Base-by-base conservation (phyloP, 2,888 invertebrate genomes). In the Helicoverpa assulta region DNA sequence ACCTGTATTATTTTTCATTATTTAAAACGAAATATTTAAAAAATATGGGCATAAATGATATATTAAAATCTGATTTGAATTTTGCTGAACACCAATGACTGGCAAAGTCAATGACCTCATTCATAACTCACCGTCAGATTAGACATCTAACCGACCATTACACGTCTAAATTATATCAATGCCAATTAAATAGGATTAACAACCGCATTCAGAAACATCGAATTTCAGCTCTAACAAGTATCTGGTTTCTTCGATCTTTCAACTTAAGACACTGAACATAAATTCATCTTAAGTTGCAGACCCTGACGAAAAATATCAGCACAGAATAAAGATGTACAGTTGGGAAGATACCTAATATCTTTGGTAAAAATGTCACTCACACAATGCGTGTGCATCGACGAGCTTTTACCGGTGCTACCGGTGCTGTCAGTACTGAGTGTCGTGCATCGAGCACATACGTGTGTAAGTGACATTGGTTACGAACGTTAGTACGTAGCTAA, bases 251-350 rank as follows among this genome's bases (percentile, higher is more conserved):
- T 52, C 40, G 54, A 26, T n/a, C 43, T 19, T 65, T 58, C 52
- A 52, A 58, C 33, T 10, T 14, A 26, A 61, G 60, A 21, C 65
- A 33, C 40, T 29, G 26, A 16, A 59, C 29, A 60, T 66, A 66
- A 69, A 72, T 72, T 51, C 37, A 51, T 67, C 55, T 62, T 53
- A 33, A 40, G 16, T 75, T 66, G 12, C 54, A 61, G 61, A 18
- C 10, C 50, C n/a, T 53, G 18, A 16, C 55, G 16, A 68, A 81
- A 67, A 50, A 66, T 58, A 47, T 59, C 76, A 59, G 71, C 52
- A 4, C 26, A 26, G 26, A 26, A 26, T 2, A 26, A 26, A 26
- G 4, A 26, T 26, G 26, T 26, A 26, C 26, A 26, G 26, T 26
- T 26, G 26, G 2, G 4, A 26, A 26, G 26, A 4, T 26, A 26